These are phyloP conservation scores for Tenebrosternarchus preto DNA, from an alignment of 2,113 vertebrate species.

Conservation along the genomic window DNA sequence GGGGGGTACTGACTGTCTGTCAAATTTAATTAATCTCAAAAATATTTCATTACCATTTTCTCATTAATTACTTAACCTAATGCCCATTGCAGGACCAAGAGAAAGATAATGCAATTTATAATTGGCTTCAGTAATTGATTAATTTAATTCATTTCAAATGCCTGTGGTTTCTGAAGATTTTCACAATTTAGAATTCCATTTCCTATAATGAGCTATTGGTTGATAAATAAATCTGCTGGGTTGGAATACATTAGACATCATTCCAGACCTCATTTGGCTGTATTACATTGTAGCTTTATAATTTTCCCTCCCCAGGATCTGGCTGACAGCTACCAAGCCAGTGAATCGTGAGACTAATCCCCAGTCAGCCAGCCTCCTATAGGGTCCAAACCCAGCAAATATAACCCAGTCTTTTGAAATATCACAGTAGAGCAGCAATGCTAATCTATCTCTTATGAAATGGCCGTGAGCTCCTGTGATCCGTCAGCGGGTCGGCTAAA, in stretches of 20 bases:
- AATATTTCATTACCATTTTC: neutral
- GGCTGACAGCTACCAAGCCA: neutral
- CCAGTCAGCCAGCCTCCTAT: neutral
- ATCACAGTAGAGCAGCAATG: neutral
- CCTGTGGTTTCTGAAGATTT: constrained; percentile 8
- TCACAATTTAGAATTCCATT: neutral
- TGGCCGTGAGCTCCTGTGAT: neutral
- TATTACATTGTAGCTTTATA: neutral
- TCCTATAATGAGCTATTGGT: neutral
- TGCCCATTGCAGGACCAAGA: neutral
- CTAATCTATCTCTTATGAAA: neutral
- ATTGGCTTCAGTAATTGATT: constrained; percentile 20
- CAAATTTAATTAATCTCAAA: constrained; percentile 22
- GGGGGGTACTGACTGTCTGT: constrained; percentile 3
- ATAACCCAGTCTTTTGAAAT: neutral
- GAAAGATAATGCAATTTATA: neutral
- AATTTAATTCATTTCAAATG: neutral
- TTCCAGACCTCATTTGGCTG: constrained; percentile 17
- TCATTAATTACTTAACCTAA: constrained; percentile 14
- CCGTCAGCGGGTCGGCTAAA: too few species aligned
- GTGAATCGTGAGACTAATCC: neutral
- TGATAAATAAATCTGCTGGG: neutral
- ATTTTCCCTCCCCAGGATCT: neutral
- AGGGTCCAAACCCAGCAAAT: neutral
- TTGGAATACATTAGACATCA: constrained; percentile 1